Evolutionary conservation across 2,113 vertebrate genomes (phyloP).

Genomic region (Engraulis encrasicolus): DNA sequence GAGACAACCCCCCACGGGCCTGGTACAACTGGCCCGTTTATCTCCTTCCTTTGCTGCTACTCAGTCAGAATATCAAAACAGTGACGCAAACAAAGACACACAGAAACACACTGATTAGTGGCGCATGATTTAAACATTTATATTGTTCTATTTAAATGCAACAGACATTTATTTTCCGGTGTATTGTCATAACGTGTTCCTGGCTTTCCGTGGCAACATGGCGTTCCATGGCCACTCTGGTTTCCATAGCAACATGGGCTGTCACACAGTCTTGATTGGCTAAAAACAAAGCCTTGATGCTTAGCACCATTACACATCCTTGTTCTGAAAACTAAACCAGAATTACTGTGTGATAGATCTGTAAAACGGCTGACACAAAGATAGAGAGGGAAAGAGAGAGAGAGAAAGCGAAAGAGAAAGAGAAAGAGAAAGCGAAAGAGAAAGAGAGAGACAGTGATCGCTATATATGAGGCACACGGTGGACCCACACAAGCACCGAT

Average conservation of each 20-base stretch:
- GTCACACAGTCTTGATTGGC: not conserved
- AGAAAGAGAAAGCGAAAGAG: too few species aligned
- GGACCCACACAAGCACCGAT: not conserved
- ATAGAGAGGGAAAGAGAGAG: too few species aligned
- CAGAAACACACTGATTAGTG: not conserved
- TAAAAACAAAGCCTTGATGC: not conserved
- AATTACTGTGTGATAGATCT: not conserved
- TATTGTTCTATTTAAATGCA: slow-evolving; percentile 65
- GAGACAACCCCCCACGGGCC: too few species aligned
- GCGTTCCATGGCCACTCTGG: slow-evolving; percentile 54
- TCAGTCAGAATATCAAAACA: not conserved
- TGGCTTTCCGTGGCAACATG: too few species aligned
- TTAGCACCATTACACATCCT: not conserved
- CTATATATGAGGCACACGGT: not conserved
- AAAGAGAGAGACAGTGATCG: slow-evolving; percentile 5
- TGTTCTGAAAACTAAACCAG: not conserved
- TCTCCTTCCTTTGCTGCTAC: too few species aligned
- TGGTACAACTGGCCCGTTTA: not conserved
- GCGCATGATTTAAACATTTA: slow-evolving; percentile 59
- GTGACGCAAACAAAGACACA: not conserved
- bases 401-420: too few species aligned
- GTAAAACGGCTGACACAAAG: too few species aligned
- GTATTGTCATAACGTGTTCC: slow-evolving; percentile 50
- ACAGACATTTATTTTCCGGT: slow-evolving; percentile 52
- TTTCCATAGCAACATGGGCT: slow-evolving; percentile 15